Evolutionary conservation across 1,140 invertebrate genomes (phyloP), one percentile per base, ranked within the genome.

Genomic region (Leptoteleia sp.): DNA sequence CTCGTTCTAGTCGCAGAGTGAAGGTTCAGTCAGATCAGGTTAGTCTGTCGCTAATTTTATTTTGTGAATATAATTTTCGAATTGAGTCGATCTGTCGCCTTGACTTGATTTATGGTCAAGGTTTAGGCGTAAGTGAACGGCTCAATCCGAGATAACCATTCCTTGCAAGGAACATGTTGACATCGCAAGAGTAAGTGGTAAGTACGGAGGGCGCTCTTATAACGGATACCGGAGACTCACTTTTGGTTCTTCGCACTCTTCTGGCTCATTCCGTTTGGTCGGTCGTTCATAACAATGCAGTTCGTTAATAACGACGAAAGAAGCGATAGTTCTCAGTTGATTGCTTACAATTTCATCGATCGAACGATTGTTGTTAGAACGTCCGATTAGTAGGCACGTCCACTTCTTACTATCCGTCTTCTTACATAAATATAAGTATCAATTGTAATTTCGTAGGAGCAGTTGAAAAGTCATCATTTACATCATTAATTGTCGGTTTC

Each of bases 181-280:
- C 83, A 71, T 84, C 84, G 82, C 82, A 86, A 88, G 83, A 85
- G 82, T 85, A 83, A 88, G 87, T 88, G 88, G 88, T 89, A 89
- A 89, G 88, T 89, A 89, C 87, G 67, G 79, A 84, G 83, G 79
- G 85, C 82, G 83, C 73, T 86, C 68, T 77, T 67, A 64, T 47
- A 48, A 52, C 52, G 71, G 33, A 54, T 54, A 54, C 17, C 50
- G 50, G 35, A 54, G 5, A 38, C n/a, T 19, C 5, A 25, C 3
- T 50, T 55, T 42, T 15, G 52, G 25, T 42, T 55, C 27, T 48
- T 40, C 16, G 40, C 22, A 27, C 54, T 70, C 45, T 68, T 68
- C 19, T 67, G 27, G 42, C 17, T 9, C 40, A 50, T 55, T 37
- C 42, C 8, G 25, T 40, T 47, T 8, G 43, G n/a, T 33, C 42